These are phyloP conservation scores for Drosophila algonquin DNA, from an alignment of 2,888 invertebrate genomes.

Conservation along the genomic window DNA sequence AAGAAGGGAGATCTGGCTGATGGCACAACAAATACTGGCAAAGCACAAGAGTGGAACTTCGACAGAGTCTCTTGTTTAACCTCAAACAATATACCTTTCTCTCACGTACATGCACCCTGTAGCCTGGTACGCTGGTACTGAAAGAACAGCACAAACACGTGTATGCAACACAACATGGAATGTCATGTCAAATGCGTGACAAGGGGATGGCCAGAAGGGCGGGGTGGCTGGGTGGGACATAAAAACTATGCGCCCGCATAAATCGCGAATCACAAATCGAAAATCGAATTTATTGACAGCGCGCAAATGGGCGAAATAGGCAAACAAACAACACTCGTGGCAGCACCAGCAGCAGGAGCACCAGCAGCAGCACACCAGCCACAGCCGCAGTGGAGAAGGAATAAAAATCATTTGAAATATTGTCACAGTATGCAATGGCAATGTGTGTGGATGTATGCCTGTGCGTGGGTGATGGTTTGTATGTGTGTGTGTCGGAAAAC, in stretches of 20 bases:
- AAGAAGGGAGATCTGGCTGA: too few relatives aligned
- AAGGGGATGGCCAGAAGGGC: conserved; percentile 1
- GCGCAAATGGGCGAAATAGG: conserved; percentile 67
- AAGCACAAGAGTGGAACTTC: too few relatives aligned
- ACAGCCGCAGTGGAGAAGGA: conserved; percentile 9
- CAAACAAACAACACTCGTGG: conserved; percentile 48
- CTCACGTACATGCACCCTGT: background rate
- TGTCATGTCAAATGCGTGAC: conserved; percentile 41
- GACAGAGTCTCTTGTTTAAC: too few relatives aligned
- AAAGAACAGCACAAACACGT: conserved; percentile 16
- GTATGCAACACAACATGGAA: conserved; percentile 35
- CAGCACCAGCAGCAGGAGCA: background rate
- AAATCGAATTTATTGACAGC: conserved; percentile 78
- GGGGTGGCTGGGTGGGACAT: conserved; percentile 7
- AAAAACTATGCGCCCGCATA: conserved; percentile 57
- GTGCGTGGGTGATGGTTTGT: conserved; percentile 4
- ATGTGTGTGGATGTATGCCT: conserved; percentile 1
- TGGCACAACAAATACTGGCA: too few relatives aligned
- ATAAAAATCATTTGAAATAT: conserved; percentile 72
- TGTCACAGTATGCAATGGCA: conserved; percentile 46
- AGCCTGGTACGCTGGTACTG: background rate
- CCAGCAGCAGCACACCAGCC: background rate
- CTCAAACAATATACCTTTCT: background rate
- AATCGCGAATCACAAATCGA: conserved; percentile 67
- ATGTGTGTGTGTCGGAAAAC: conserved; percentile 8